Evolutionary conservation across 2,888 invertebrate species (phyloP).

Genomic region (Leptinotarsa rubiginosa): DNA sequence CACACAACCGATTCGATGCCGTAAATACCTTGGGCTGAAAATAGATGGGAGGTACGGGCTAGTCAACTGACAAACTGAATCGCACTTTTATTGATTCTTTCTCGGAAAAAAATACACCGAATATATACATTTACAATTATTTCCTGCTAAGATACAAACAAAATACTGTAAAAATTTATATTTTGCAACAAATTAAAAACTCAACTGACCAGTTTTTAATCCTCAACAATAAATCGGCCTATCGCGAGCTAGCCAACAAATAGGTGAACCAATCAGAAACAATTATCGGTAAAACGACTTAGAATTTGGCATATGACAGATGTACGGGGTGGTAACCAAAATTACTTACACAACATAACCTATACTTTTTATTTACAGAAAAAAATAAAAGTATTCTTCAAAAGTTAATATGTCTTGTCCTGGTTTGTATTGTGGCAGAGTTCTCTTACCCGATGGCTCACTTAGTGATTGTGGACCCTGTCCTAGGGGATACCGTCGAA

Average conservation of each 20-base stretch:
- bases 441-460: slow-evolving; percentile 74
- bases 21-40: slow-evolving; percentile 78
- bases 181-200: slow-evolving; percentile 1
- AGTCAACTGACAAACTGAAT: slow-evolving; percentile 56
- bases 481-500: slow-evolving; percentile 83
- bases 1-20: slow-evolving; percentile 73
- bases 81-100: background rate
- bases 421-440: slow-evolving; percentile 86
- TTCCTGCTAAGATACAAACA: background rate
- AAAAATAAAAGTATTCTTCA: background rate
- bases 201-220: background rate
- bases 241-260: background rate
- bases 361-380: background rate
- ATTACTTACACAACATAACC: background rate
- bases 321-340: background rate
- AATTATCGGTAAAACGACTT: background rate
- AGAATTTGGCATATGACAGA: slow-evolving; percentile 13
- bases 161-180: background rate
- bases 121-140: background rate
- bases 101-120: no score
- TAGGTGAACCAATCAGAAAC: slow-evolving; percentile 14
- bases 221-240: background rate
- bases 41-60: slow-evolving; percentile 65
- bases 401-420: slow-evolving; percentile 71
- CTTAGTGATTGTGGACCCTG: slow-evolving; percentile 90